Evolutionary conservation across 1,140 invertebrate species (phyloP), one percentile per base, ranked within the genome.

Genomic region (Neotoxoptera formosana): DNA sequence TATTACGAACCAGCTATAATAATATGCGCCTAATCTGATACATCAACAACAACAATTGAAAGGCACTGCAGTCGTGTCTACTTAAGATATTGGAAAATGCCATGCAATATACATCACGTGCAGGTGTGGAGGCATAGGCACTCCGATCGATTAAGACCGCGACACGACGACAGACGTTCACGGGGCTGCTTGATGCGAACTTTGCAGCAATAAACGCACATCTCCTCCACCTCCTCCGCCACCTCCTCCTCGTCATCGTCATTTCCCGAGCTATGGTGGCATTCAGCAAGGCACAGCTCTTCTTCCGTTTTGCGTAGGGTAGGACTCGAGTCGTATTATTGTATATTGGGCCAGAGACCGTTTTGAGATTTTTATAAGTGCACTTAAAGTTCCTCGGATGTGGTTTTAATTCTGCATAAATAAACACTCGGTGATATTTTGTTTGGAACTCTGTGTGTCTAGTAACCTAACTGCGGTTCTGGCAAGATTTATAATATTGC

Each of bases 1-100:
- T 76, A 76, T 76, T 76, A 34, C 17, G 60, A 76, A 76, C 30
- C n/a, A n/a, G 14, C 30, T 76, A n/a, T 76, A 3, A 76, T 34
- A n/a, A 41, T 41, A 41, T 41, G 41, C 41, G 41, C 41, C 41
- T 76, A 76, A 76, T 76, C 20, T 76, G 14, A 76, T 76, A 17
- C 17, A 76, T 76, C 60, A 76, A 76, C 4, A 41, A 41, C 60
- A 76, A 76, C 4, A 41, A 41, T 76, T 76, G 60, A 76, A 76
- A 76, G 60, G 17, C n/a, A n/a, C 60, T 76, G 60, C n/a, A n/a
- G n/a, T n/a, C n/a, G n/a, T 3, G n/a, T 76, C 11, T 76, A n/a
- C 60, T 76, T 76, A 76, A 76, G 60, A n/a, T 76, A 76, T 76
- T 76, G 60, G n/a, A 76, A 76, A n/a, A 76, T 76, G n/a, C 4